These are phyloP conservation scores for Bubalus kerabau DNA, from an alignment of 2,113 vertebrate species.

Conservation along the genomic window DNA sequence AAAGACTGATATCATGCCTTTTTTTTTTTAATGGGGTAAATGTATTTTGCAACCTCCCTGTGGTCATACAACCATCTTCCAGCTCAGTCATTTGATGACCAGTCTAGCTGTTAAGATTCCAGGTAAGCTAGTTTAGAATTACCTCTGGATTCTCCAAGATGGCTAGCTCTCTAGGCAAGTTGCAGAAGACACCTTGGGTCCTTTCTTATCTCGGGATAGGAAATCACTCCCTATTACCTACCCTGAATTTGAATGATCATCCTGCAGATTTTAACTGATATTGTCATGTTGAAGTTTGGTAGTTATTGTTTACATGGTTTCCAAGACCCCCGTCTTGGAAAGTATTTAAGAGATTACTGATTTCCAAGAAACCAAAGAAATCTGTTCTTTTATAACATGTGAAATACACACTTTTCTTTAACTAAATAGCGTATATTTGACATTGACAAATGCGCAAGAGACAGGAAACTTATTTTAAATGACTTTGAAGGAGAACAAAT, in stretches of 20 bases:
- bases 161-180: not conserved
- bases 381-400: conserved; percentile 39
- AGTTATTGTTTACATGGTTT: conserved; percentile 40
- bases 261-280: conserved; percentile 2
- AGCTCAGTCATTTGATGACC: not conserved
- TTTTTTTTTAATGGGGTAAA: not conserved
- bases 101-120: not conserved
- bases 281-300: conserved; percentile 43
- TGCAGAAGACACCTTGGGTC: not conserved
- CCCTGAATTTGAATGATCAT: not conserved
- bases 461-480: conserved; percentile 84
- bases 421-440: conserved; percentile 78
- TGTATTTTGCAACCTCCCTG: not conserved
- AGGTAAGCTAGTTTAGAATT: not conserved
- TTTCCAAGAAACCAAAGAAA: conserved; percentile 57
- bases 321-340: not conserved
- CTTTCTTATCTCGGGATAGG: not conserved
- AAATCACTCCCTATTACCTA: not conserved
- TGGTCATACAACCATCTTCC: not conserved
- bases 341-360: conserved; percentile 65
- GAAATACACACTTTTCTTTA: conserved; percentile 69
- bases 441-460: conserved; percentile 84
- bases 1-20: conserved; percentile 7
- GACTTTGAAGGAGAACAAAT: conserved; percentile 73
- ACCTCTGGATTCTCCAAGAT: not conserved